phyloP scores from a whole-genome alignment of 2,797 vertebrate species.

The Crax fasciolata region DNA sequence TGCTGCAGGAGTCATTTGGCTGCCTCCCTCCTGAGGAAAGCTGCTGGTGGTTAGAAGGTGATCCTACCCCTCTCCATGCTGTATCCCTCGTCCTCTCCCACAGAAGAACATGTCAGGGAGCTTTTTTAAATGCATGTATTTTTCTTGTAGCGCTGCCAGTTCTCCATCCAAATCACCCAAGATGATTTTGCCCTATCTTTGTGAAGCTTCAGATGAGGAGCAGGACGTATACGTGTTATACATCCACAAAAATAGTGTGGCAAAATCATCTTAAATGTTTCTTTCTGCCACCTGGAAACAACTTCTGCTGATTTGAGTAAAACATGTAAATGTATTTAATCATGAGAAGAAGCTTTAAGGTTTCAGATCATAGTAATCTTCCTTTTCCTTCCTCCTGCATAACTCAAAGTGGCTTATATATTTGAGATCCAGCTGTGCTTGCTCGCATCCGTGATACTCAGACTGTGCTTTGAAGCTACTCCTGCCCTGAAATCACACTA shows the following conservation, averaged over 20 bases:
- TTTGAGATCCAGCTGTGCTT: conserved; percentile 57
- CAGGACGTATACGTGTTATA: neutral
- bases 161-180: neutral
- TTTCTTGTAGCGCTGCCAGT: neutral
- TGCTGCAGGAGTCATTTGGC: neutral
- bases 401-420: neutral
- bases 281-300: conserved; percentile 29
- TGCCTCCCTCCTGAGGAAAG: neutral
- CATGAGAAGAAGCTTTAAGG: neutral
- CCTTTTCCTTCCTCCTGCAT: conserved; percentile 1
- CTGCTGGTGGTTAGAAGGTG: neutral
- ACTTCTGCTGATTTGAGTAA: neutral
- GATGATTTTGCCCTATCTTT: neutral
- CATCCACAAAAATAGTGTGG: neutral
- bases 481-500: conserved; percentile 47
- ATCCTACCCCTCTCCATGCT: neutral
- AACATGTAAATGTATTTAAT: conserved; percentile 7
- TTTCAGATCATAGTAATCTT: conserved; percentile 10
- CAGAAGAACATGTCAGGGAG: neutral
- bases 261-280: neutral
- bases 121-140: neutral
- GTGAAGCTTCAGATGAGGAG: neutral
- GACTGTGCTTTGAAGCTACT: conserved; percentile 40
- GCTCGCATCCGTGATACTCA: conserved; percentile 21
- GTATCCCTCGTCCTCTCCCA: neutral